These are phyloP conservation scores for Cyaniris semiargus DNA, from an alignment of 2,888 invertebrate genomes.

Conservation along the genomic window DNA sequence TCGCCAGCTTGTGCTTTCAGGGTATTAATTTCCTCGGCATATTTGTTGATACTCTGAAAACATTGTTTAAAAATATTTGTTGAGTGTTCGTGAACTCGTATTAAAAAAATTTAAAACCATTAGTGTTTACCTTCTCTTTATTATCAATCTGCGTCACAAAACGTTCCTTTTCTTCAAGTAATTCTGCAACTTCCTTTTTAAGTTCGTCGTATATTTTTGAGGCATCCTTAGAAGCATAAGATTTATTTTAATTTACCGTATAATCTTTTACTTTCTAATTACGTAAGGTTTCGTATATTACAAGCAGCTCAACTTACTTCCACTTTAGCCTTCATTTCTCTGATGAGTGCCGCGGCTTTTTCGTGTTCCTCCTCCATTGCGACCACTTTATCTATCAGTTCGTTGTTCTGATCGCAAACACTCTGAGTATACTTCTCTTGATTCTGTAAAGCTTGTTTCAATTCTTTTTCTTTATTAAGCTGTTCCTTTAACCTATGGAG, in stretches of 20 bases:
- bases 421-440: constrained; percentile 49
- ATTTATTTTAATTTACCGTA: background rate
- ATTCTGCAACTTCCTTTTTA: constrained; percentile 36
- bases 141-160: constrained; percentile 39
- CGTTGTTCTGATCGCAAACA: constrained; percentile 47
- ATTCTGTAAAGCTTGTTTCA: constrained; percentile 49
- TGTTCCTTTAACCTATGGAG: constrained; percentile 47
- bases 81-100: too few relatives aligned
- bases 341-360: constrained; percentile 24
- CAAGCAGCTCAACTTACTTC: constrained; percentile 39
- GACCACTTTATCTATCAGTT: constrained; percentile 47
- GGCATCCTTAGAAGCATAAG: constrained; percentile 41
- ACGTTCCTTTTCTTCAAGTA: constrained; percentile 40
- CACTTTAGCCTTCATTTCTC: constrained; percentile 41
- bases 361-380: constrained; percentile 44
- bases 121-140: constrained; percentile 43
- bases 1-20: constrained; percentile 40
- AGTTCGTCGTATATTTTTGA: constrained; percentile 38
- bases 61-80: constrained; percentile 14
- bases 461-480: constrained; percentile 44
- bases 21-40: constrained; percentile 40
- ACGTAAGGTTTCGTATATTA: background rate
- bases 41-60: constrained; percentile 42
- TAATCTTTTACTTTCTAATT: background rate
- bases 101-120: too few relatives aligned